These are phyloP conservation scores for Hyla sarda DNA, from an alignment of 2,113 vertebrate species.

Conservation along the genomic window DNA sequence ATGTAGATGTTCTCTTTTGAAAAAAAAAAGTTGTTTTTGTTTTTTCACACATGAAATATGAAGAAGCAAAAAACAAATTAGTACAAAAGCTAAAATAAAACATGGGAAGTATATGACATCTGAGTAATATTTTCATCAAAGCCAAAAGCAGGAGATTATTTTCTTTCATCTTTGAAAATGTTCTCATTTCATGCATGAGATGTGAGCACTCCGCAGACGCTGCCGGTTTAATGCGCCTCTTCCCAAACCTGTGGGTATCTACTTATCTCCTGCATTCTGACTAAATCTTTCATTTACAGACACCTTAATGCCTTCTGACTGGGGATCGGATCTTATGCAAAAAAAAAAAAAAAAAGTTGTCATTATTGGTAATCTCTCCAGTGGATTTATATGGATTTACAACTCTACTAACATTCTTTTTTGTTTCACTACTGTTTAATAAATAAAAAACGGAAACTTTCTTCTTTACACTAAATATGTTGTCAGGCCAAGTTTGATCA, in stretches of 20 bases:
- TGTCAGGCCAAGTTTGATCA: no score
- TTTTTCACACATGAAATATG: not conserved
- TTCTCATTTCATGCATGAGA: conserved; percentile 24
- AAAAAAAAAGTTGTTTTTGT: not conserved
- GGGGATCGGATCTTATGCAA: not conserved
- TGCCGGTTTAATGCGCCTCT: conserved; percentile 4
- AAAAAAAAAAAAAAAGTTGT: no score
- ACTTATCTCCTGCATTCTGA: not conserved
- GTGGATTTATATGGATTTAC: not conserved
- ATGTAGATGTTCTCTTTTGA: not conserved
- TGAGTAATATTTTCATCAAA: conserved; percentile 21
- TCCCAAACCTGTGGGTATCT: conserved; percentile 1
- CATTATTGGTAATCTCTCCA: conserved; percentile 3
- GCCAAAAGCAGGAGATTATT: conserved; percentile 2
- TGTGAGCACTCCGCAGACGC: not conserved
- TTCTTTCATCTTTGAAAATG: conserved; percentile 25
- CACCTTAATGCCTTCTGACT: conserved; percentile 19
- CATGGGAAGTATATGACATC: not conserved
- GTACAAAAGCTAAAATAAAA: not conserved
- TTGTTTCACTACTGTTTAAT: not conserved
- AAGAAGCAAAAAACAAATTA: not conserved
- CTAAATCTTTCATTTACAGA: conserved; percentile 30
- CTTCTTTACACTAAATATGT: not conserved
- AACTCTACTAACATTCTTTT: not conserved
- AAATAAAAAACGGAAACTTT: not conserved